These are phyloP conservation scores for Charanyca ferruginea DNA, from an alignment of 2,888 invertebrate species.

Conservation along the genomic window DNA sequence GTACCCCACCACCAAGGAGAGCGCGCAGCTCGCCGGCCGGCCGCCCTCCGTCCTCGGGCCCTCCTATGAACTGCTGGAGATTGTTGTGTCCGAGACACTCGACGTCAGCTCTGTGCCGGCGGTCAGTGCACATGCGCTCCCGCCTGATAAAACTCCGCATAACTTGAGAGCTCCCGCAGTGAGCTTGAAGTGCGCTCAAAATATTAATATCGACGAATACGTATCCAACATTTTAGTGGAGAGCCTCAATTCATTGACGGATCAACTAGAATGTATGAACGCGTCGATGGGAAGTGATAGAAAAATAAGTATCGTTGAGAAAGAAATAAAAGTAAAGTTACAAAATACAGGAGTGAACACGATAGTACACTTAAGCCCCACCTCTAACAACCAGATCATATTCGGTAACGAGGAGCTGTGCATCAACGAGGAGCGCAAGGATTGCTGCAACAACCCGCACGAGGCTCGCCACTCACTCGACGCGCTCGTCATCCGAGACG, in stretches of 20 bases:
- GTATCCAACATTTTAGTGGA: constrained; percentile 89
- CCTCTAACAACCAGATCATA: constrained; percentile 88
- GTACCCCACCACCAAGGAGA: constrained; percentile 75
- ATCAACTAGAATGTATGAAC: constrained; percentile 86
- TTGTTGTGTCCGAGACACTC: constrained; percentile 85
- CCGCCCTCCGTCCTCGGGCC: constrained; percentile 73
- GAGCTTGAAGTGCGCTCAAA: constrained; percentile 56
- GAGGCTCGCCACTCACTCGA: constrained; percentile 25
- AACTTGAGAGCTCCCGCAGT: constrained; percentile 54
- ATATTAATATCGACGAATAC: constrained; percentile 86
- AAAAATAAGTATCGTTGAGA: constrained; percentile 86
- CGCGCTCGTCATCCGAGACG: constrained; percentile 72
- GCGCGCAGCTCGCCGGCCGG: constrained; percentile 70
- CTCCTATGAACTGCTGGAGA: constrained; percentile 83
- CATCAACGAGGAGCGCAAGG: constrained; percentile 67
- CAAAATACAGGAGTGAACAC: constrained; percentile 88
- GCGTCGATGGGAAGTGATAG: constrained; percentile 81
- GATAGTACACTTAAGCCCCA: constrained; percentile 87
- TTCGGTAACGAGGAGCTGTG: constrained; percentile 87
- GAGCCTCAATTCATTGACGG: constrained; percentile 87
- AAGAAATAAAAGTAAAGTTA: constrained; percentile 88
- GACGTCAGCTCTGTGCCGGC: constrained; percentile 64
- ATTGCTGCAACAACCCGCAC: constrained; percentile 69
- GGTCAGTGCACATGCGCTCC: constrained; percentile 12
- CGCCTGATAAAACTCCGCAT: constrained; percentile 25